Percentiles rank a stretch among this genome's conserved stretches.
These are phyloP conservation scores for Jacana jacana DNA, from an alignment of 2,113 vertebrate species.

Conservation along the genomic window DNA sequence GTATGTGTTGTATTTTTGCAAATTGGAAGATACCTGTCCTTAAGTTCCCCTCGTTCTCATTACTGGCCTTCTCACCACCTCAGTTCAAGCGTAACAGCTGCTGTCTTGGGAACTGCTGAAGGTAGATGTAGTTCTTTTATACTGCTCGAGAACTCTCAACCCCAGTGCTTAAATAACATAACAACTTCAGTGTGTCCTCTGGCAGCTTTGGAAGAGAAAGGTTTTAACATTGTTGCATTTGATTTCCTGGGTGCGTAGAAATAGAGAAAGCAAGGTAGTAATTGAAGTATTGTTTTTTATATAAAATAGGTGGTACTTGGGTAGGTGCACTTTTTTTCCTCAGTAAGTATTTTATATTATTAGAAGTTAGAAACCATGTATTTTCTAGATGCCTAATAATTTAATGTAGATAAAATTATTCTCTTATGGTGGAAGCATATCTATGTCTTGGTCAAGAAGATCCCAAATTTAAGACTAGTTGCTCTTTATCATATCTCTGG, in stretches of 20 bases:
- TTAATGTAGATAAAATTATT: not conserved
- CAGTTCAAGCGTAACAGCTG: not conserved
- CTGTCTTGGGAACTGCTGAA: not conserved
- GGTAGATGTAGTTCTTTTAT: not conserved
- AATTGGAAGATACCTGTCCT: not conserved
- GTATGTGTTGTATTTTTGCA: not conserved
- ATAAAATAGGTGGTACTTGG: rapidly evolving
- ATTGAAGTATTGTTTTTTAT: not conserved
- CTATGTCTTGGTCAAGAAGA: not conserved
- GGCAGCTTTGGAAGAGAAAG: not conserved
- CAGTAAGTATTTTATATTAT: not conserved
- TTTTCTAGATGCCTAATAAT: not conserved
- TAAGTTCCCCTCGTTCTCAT: not conserved
- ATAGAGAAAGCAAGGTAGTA: not conserved
- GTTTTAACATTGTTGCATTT: not conserved
- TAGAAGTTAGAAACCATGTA: not conserved
- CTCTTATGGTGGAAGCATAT: not conserved
- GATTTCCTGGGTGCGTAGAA: not conserved
- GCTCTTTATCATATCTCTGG: not conserved
- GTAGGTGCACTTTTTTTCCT: not conserved
- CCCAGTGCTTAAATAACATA: conserved; percentile 4
- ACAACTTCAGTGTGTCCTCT: not conserved
- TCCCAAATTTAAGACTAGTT: not conserved
- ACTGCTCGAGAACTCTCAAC: not conserved
- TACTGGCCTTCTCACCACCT: not conserved